phyloP scores from a whole-genome alignment of 2,113 vertebrate genomes.

The Campylomormyrus numenius region DNA sequence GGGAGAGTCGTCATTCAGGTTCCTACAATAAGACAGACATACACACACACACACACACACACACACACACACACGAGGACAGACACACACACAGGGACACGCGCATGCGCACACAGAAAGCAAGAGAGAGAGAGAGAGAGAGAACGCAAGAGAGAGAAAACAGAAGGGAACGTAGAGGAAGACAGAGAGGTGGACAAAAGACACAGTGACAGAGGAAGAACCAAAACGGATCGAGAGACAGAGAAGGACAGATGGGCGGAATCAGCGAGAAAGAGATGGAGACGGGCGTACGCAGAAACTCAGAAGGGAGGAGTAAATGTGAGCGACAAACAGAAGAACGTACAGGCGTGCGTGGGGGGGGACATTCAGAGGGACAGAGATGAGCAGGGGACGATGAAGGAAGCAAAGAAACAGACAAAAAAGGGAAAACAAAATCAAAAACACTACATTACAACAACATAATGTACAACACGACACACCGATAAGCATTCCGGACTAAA shows the following conservation, averaged over 20 bases:
- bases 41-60: background rate
- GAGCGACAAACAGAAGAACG: background rate
- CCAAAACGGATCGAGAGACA: background rate
- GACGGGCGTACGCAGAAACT: background rate
- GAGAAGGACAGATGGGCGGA: background rate
- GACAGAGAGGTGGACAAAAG: background rate
- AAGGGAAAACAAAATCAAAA: background rate
- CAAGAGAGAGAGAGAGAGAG: background rate
- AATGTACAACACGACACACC: conserved; percentile 6
- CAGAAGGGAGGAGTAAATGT: background rate
- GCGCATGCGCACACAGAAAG: background rate
- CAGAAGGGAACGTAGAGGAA: background rate
- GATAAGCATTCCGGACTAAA: conserved; percentile 4
- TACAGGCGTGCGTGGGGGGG: background rate
- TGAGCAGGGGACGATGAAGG: background rate
- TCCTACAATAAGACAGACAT: conserved; percentile 49
- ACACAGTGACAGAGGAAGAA: background rate
- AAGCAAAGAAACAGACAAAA: conserved; percentile 14
- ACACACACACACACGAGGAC: too few species aligned
- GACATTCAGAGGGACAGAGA: background rate
- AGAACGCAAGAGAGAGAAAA: background rate
- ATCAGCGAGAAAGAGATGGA: background rate
- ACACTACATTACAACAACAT: conserved; percentile 9
- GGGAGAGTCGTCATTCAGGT: conserved; percentile 72
- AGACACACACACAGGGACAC: background rate